Conservation (phyloP, 2,888 invertebrate species). For the Tetrapedia diversipes region DNA sequence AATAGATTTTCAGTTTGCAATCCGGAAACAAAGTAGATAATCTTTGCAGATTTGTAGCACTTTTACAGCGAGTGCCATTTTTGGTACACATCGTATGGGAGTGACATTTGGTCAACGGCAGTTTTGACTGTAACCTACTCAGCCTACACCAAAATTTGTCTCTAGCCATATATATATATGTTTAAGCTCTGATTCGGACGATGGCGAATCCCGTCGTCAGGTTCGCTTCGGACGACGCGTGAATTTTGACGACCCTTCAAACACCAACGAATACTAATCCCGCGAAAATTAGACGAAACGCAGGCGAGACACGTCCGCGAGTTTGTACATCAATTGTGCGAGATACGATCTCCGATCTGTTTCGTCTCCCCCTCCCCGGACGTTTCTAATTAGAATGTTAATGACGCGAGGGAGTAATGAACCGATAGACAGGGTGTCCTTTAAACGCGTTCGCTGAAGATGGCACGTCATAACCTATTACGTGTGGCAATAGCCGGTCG, state of each 20-base stretch:
- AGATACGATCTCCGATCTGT: constrained; percentile 22
- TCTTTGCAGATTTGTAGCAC: too few relatives aligned
- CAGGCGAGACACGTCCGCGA: not conserved
- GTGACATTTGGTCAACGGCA: too few relatives aligned
- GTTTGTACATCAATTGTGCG: constrained; percentile 16
- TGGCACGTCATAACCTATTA: too few relatives aligned
- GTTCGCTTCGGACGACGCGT: constrained; percentile 7
- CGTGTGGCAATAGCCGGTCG: too few relatives aligned
- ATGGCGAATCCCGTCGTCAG: not conserved
- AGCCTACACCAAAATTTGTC: too few relatives aligned
- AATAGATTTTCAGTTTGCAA: too few relatives aligned
- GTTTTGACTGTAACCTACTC: too few relatives aligned
- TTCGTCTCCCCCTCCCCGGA: not conserved
- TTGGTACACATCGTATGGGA: too few relatives aligned
- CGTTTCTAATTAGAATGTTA: constrained; percentile 6
- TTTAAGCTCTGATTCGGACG: not conserved
- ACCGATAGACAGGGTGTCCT: not conserved
- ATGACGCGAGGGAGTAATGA: not conserved
- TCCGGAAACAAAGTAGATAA: too few relatives aligned
- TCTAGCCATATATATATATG: too few relatives aligned
- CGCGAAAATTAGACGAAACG: constrained; percentile 2
- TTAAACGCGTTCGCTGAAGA: too few relatives aligned
- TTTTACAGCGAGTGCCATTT: too few relatives aligned
- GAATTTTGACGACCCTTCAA: constrained; percentile 39
- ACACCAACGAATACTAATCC: constrained; percentile 30